Conservation (phyloP, 2,113 vertebrate species). For the Turnix velox region DNA sequence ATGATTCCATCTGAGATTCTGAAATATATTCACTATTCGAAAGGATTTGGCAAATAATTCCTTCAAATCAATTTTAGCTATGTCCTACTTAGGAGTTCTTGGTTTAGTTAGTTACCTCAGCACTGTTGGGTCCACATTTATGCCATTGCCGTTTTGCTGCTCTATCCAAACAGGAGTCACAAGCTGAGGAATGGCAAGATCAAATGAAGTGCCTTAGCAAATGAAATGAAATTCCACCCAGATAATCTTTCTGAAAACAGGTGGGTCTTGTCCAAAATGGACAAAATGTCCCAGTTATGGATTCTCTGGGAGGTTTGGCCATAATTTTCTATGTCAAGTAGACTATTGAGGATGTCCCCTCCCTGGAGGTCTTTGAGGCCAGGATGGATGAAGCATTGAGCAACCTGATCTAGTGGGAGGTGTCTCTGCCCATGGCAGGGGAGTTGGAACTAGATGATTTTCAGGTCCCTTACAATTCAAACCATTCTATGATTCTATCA, state of each 20-base stretch:
- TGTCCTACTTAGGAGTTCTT: background rate
- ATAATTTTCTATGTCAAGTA: fast-evolving
- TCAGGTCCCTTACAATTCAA: too few species aligned
- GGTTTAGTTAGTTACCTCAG: too few species aligned
- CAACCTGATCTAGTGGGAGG: too few species aligned
- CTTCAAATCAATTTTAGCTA: background rate
- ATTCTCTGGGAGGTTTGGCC: background rate
- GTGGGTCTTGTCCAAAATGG: background rate
- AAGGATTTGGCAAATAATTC: background rate
- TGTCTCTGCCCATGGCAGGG: too few species aligned
- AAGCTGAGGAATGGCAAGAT: background rate
- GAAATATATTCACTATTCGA: background rate
- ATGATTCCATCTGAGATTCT: background rate
- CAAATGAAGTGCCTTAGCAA: background rate
- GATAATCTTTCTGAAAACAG: background rate
- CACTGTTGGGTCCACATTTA: background rate
- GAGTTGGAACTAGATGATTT: too few species aligned
- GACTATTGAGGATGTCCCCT: too few species aligned
- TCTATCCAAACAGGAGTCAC: background rate
- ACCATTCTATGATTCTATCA: too few species aligned
- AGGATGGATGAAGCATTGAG: too few species aligned
- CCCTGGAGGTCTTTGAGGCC: too few species aligned
- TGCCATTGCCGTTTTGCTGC: background rate
- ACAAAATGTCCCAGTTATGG: background rate
- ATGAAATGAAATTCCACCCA: background rate